These are phyloP conservation scores for Muntiacus muntjak DNA, from an alignment of 2,113 vertebrate species.

Conservation along the genomic window DNA sequence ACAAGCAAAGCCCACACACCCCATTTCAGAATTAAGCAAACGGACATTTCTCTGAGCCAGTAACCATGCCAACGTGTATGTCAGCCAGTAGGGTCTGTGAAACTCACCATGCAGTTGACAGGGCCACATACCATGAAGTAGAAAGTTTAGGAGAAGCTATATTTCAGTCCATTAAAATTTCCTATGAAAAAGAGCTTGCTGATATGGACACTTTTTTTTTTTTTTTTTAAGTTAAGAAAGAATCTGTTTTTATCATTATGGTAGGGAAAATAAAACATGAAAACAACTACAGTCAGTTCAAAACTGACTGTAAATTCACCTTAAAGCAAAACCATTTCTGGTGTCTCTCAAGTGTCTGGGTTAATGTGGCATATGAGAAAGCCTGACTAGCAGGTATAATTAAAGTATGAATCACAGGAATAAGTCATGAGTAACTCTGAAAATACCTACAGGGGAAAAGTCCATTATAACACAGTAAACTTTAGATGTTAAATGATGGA, in stretches of 20 bases:
- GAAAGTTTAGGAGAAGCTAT: constrained; percentile 1
- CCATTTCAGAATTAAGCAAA: background rate
- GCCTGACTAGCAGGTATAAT: constrained; percentile 57
- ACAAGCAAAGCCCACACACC: constrained; percentile 1
- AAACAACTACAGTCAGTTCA: constrained; percentile 26
- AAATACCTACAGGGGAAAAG: background rate
- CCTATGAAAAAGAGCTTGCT: background rate
- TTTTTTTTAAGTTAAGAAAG: background rate
- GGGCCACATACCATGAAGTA: background rate
- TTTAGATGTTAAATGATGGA: background rate
- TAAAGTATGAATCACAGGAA: constrained; percentile 56
- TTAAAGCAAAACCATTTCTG: constrained; percentile 29
- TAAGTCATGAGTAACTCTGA: constrained; percentile 10
- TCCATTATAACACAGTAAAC: background rate
- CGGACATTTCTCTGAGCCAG: background rate
- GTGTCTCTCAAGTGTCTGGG: background rate
- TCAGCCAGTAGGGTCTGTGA: background rate
- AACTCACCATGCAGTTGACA: background rate
- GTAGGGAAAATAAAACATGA: background rate
- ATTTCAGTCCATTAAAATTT: background rate
- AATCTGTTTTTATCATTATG: background rate
- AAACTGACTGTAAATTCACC: background rate
- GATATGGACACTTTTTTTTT: background rate
- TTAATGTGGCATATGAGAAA: constrained; percentile 23
- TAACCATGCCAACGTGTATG: background rate